Conservation (phyloP, 2,888 invertebrate species). For the Alloplasta piceator region DNA sequence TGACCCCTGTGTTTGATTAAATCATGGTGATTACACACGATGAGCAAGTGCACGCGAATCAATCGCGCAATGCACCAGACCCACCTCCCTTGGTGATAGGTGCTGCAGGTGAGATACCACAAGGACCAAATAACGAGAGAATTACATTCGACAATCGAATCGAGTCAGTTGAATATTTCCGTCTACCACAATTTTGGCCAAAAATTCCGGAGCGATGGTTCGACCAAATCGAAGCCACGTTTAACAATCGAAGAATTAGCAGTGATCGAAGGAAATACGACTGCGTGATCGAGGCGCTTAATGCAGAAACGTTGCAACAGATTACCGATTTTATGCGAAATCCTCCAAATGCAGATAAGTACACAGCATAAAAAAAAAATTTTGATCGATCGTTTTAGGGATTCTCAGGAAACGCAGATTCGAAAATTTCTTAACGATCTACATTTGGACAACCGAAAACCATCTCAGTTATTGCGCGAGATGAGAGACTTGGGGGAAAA, state of each 20-base stretch:
- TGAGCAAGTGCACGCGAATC: too few species aligned
- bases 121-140: too few species aligned
- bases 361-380: neutral
- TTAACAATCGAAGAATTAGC: conserved; percentile 8
- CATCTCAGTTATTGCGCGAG: conserved; percentile 62
- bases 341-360: neutral
- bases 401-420: conserved; percentile 39
- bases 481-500: conserved; percentile 57
- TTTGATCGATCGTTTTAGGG: conserved; percentile 15
- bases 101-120: too few species aligned
- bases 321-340: conserved; percentile 32
- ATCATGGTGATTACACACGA: too few species aligned
- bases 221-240: conserved; percentile 16
- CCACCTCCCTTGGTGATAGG: too few species aligned
- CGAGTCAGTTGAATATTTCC: conserved; percentile 9
- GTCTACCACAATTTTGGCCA: conserved; percentile 16
- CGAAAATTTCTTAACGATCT: conserved; percentile 46
- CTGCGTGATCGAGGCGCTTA: conserved; percentile 4
- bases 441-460: conserved; percentile 60
- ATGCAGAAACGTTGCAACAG: neutral
- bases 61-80: too few species aligned
- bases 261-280: conserved; percentile 22
- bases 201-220: conserved; percentile 29
- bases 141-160: neutral
- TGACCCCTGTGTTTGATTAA: too few species aligned